A percentile compares a stretch with the other conserved stretches of the same genome.
Conservation (phyloP, 2,888 invertebrate genomes). For the Melipona bicolor region DNA sequence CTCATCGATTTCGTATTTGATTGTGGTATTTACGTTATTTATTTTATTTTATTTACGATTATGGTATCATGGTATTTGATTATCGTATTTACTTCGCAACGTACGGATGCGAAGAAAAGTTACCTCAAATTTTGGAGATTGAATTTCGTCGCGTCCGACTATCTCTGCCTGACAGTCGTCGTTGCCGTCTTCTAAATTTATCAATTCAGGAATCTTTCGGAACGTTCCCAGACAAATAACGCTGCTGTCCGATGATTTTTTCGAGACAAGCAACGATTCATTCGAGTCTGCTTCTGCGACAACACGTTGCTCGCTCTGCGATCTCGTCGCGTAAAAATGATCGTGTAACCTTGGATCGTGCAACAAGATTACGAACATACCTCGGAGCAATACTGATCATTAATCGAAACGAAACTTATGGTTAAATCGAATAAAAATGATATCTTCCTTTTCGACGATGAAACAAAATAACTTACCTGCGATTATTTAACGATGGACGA, state of each 20-base stretch:
- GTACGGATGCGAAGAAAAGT: neutral
- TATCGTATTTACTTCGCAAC: too few relatives aligned
- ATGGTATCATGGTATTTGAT: too few relatives aligned
- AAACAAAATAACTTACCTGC: constrained; percentile 12
- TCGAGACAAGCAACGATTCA: constrained; percentile 28
- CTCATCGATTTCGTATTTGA: neutral
- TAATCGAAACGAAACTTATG: too few relatives aligned
- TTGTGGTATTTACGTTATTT: too few relatives aligned
- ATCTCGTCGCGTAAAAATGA: constrained; percentile 71
- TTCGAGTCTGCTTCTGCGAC: neutral
- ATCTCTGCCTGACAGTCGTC: constrained; percentile 39
- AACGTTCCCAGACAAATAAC: constrained; percentile 74
- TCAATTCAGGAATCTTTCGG: constrained; percentile 73
- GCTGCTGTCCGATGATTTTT: constrained; percentile 67
- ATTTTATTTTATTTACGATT: too few relatives aligned
- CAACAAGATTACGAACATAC: neutral
- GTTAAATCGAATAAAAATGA: too few relatives aligned
- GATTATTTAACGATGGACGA: neutral
- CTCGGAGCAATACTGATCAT: too few relatives aligned
- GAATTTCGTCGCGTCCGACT: neutral
- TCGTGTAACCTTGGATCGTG: constrained; percentile 50
- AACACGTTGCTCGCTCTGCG: constrained; percentile 52
- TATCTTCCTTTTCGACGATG: neutral
- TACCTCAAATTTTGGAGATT: constrained; percentile 36
- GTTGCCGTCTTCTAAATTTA: constrained; percentile 71